Conservation (phyloP, 1,140 invertebrate species). For the Drosophila kanapiae region DNA sequence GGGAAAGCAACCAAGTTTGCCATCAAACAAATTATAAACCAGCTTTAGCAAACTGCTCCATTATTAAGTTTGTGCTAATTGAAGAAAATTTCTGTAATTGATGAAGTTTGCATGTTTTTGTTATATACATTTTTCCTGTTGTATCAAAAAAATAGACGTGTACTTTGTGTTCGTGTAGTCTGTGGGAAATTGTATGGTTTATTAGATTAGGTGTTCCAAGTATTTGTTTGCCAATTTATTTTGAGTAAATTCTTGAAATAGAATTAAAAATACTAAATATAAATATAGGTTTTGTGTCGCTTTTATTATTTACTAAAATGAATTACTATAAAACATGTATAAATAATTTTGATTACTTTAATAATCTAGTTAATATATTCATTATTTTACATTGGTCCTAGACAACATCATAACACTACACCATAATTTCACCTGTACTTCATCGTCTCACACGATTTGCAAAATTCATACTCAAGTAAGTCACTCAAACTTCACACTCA, state of each 20-base stretch:
- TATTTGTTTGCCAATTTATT: no score
- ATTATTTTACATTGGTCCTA: no score
- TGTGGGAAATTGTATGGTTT: background rate
- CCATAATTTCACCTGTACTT: background rate
- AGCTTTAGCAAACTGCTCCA: constrained; percentile 43
- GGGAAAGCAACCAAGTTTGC: constrained; percentile 15
- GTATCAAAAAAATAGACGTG: background rate
- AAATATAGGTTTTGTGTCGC: no score
- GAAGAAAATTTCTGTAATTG: constrained; percentile 50
- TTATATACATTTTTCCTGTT: constrained; percentile 17
- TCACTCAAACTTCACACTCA: constrained; percentile 10
- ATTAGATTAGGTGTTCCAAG: background rate
- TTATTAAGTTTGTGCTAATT: constrained; percentile 65
- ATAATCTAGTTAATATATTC: no score
- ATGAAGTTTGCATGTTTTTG: constrained; percentile 37
- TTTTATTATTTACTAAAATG: no score
- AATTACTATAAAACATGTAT: no score
- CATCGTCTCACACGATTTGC: background rate
- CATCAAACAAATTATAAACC: constrained; percentile 53
- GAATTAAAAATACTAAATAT: no score
- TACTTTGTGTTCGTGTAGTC: background rate
- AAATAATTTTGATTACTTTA: no score
- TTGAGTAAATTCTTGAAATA: background rate
- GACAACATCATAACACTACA: background rate
- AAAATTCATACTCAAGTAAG: background rate